These are phyloP conservation scores for Botia almorhae DNA, from an alignment of 2,797 vertebrate species.

Conservation along the genomic window DNA sequence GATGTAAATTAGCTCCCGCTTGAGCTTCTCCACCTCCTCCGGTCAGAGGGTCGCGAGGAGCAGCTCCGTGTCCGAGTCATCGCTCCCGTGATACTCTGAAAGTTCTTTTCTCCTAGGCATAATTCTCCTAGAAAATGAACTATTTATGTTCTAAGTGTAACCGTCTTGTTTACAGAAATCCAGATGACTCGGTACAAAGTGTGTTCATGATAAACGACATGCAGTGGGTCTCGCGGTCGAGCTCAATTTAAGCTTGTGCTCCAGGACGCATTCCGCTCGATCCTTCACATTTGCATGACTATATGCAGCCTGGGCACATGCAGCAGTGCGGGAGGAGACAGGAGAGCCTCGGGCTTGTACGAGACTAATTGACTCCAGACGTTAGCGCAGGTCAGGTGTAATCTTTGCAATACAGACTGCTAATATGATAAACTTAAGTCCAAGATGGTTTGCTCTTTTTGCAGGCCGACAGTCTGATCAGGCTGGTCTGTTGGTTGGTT, in stretches of 20 bases:
- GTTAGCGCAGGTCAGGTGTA: no score
- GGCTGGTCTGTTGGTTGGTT: no score
- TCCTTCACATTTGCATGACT: background rate
- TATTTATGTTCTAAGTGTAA: background rate
- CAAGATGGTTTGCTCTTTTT: no score
- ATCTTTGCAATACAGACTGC: no score
- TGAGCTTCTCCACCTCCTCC: constrained; percentile 85
- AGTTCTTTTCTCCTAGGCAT: constrained; percentile 75
- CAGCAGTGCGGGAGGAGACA: background rate
- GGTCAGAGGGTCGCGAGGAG: constrained; percentile 83
- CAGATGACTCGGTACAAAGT: background rate
- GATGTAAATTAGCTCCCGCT: constrained; percentile 79
- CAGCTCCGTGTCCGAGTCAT: constrained; percentile 85
- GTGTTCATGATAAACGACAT: background rate
- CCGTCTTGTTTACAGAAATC: background rate
- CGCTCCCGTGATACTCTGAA: constrained; percentile 28
- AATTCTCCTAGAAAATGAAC: constrained; percentile 23
- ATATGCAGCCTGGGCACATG: background rate
- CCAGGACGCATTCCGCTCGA: constrained; percentile 15
- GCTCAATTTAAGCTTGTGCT: background rate
- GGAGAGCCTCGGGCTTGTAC: background rate
- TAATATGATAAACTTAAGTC: no score
- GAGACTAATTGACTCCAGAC: background rate
- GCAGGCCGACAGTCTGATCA: no score
- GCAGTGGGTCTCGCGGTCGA: background rate